Base-by-base conservation (phyloP, 2,113 vertebrate genomes). In the Istiophorus platypterus region DNA sequence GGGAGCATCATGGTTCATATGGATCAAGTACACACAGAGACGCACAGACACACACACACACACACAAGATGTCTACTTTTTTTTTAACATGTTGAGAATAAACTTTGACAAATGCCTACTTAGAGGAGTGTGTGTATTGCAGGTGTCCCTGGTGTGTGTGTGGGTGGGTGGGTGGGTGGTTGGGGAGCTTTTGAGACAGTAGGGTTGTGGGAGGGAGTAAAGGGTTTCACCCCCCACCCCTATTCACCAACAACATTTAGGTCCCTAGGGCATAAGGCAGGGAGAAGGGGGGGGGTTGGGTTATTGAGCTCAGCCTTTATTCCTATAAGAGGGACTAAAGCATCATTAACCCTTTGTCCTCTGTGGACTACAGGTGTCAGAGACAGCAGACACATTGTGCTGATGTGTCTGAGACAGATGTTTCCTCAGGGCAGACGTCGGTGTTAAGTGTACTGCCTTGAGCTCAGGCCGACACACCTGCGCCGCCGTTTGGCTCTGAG, bases 261-360 rank as follows among this genome's bases (percentile, higher is more conserved):
- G 72, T 85, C 89, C 75, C 51, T 0, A 39, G 81, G 78, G 71
- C 85, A 70, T 80, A 80, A 72, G 63, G 54, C 9, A 65, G 76
- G 8, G 51, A 20, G 75, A 42, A 41, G 34, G 27, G 51, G 76
- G 57, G 65, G 65, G 0, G 63, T 2, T 54, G 82, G 74, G 73
- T 81, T 67, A 65, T 77, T 63, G 52, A 89, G 86, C 85, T 65
- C 69, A 73, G 73, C 78, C 64, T 45, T 90, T 90, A 87, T 91
- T 88, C 80, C 42, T 82, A 4, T 45, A 69, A 87, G 76, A 79
- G 66, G 77, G 58, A 70, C 64, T 75, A 59, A 80, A 61, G 80
- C 69, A 72, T 87, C 64, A 76, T 87, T 80, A 88, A 85, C 67
- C 77, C 72, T 88, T 92, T 93, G 87, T 92, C 75, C 80, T 85